Percentiles rank a stretch among this genome's conserved stretches.
Conservation (phyloP, 2,113 vertebrate genomes). For the Chionodraco myersi region DNA sequence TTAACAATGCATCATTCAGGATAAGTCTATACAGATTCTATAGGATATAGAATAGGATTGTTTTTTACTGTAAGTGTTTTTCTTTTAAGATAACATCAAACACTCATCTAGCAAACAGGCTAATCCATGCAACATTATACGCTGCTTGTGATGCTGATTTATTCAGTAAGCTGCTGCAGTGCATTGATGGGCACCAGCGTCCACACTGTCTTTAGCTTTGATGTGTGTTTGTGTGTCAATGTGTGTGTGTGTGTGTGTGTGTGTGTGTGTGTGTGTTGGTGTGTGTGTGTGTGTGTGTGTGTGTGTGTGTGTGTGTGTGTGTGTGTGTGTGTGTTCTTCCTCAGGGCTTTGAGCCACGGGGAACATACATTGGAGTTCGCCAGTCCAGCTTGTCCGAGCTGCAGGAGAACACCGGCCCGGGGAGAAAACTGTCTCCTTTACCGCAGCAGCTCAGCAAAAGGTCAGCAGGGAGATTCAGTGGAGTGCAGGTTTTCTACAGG, state of each 20-base stretch:
- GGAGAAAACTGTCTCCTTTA: slow-evolving; percentile 86
- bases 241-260: not conserved
- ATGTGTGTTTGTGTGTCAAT: slow-evolving; percentile 21
- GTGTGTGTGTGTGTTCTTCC: not conserved
- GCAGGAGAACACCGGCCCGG: slow-evolving; percentile 89
- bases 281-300: too few relatives aligned
- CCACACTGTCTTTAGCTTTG: slow-evolving; percentile 24
- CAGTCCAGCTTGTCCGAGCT: slow-evolving; percentile 89
- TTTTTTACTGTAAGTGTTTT: not conserved
- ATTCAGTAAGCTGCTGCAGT: slow-evolving; percentile 39
- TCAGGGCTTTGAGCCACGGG: slow-evolving; percentile 95
- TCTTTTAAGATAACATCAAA: slow-evolving; percentile 13
- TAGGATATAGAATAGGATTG: not conserved
- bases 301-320: too few relatives aligned
- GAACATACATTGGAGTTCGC: slow-evolving; percentile 91
- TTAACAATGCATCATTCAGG: slow-evolving; percentile 14
- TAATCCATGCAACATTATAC: slow-evolving; percentile 1
- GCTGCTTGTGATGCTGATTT: slow-evolving; percentile 29
- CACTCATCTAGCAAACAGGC: slow-evolving; percentile 5
- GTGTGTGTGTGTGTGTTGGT: not conserved
- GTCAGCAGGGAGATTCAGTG: slow-evolving; percentile 80
- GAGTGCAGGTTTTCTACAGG: not conserved
- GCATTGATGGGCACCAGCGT: slow-evolving; percentile 11
- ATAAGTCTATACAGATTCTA: slow-evolving; percentile 3
- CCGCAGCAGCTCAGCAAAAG: slow-evolving; percentile 82